Conservation (phyloP, 2,888 invertebrate genomes). For the Plagodis dolabraria region DNA sequence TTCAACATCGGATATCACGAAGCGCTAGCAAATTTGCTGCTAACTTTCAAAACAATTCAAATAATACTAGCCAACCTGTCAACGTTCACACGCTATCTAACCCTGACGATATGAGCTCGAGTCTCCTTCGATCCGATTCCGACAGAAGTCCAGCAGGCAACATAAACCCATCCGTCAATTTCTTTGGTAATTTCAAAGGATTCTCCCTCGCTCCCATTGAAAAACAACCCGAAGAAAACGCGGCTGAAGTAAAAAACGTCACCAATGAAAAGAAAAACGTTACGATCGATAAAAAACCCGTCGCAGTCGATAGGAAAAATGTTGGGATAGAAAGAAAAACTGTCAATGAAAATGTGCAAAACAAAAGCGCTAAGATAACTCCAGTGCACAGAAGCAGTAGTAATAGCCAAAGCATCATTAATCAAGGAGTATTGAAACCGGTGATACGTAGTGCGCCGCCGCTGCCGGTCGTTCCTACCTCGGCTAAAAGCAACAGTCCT, state of each 20-base stretch:
- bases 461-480: constrained; percentile 83
- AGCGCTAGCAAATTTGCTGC: constrained; percentile 79
- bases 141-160: constrained; percentile 76
- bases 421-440: constrained; percentile 68
- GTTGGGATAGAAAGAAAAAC: constrained; percentile 24
- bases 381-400: constrained; percentile 76
- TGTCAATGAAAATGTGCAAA: constrained; percentile 41
- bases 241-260: constrained; percentile 17
- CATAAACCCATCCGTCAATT: constrained; percentile 83
- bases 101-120: constrained; percentile 90
- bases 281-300: constrained; percentile 15
- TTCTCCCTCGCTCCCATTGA: constrained; percentile 90
- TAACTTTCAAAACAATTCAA: constrained; percentile 70
- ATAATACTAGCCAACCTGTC: constrained; percentile 65
- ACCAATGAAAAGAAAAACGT: constrained; percentile 16
- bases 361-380: constrained; percentile 83
- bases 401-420: constrained; percentile 65
- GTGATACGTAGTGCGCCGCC: constrained; percentile 87
- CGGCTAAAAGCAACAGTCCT: constrained; percentile 55
- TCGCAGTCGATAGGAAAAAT: constrained; percentile 27
- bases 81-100: constrained; percentile 84
- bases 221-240: constrained; percentile 61
- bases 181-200: constrained; percentile 95
- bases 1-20: constrained; percentile 74
- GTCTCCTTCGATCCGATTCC: constrained; percentile 84